Evolutionary conservation across 2,113 vertebrate species (phyloP), one percentile per base, ranked within the genome.

Genomic region (Neolamprologus hecqui): DNA sequence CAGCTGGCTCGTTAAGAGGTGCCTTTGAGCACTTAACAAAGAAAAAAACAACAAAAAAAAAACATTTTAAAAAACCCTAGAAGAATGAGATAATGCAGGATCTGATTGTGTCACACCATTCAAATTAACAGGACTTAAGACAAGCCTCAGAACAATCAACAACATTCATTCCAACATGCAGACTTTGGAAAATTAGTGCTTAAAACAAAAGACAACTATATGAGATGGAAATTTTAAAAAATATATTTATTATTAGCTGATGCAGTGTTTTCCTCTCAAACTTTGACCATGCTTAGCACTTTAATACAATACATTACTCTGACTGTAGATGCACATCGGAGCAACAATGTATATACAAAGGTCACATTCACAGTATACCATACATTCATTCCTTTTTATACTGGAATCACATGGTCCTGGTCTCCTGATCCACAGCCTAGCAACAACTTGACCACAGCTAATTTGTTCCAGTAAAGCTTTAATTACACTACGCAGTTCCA

Each of bases 41-140:
- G 85, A 75, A 75, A 47, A 70, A 3, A 26, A 45, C 1, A 42
- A 42, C 0, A 40, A 6, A 0, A 10, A 28, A 60, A 60, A 10
- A 4, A 0, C 3, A 6, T 9, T 14, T 14, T 9, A 6, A 26
- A 75, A 75, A 75, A 47, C 9, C 86, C 89, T 89, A 57, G 1
- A 90, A 92, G 90, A 87, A 94, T 90, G 93, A 84, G 90, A 92
- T 79, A 81, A 84, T 53, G 75, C 49, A 23, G 81, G 91, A 92
- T 94, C 85, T 10, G 91, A 90, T 92, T 96, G 90, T 90, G 91
- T 93, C 92, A 93, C 90, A 83, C 60, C 90, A n/a, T 84, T 85
- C 57, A 95, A 95, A 94, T 95, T 89, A 96, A 93, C 73, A 33
- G 77, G 91, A 92, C 85, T 95, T 94, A 94, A 84, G 83, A 89